Conservation (phyloP, 2,113 vertebrate species). For the Paratilapia polleni region DNA sequence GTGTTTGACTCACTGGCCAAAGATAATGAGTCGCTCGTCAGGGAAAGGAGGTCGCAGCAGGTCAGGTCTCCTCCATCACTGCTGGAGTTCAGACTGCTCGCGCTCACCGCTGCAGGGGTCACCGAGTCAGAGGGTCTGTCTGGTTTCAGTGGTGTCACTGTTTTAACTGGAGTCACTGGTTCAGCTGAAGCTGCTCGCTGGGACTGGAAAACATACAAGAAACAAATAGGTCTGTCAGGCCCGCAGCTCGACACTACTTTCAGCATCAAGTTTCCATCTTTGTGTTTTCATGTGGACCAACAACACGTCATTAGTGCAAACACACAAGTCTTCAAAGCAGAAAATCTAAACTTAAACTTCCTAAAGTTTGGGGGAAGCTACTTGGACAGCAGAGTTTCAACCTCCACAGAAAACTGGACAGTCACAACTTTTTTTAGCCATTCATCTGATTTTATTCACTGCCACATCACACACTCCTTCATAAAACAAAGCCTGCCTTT, state of each 20-base stretch:
- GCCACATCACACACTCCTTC: neutral
- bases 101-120: neutral
- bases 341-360: neutral
- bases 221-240: neutral
- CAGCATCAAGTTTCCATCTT: neutral
- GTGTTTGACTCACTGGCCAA: conserved; percentile 48
- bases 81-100: neutral
- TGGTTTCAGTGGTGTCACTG: neutral
- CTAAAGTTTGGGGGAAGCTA: too few relatives aligned
- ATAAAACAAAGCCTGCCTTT: too few relatives aligned
- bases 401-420: too few relatives aligned
- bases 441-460: neutral
- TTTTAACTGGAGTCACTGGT: neutral
- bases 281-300: neutral
- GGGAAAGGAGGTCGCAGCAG: conserved; percentile 57
- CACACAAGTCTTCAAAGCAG: too few relatives aligned
- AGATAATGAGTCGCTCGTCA: conserved; percentile 64
- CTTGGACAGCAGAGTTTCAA: too few relatives aligned
- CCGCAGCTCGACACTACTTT: too few relatives aligned
- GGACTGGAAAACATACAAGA: neutral
- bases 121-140: neutral
- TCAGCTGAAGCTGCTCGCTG: neutral
- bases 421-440: too few relatives aligned
- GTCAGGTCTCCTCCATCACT: conserved; percentile 34
- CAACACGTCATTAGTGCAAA: too few relatives aligned